phyloP scores from a whole-genome alignment of 1,140 invertebrate genomes.

The Drosophila oshimai region DNA sequence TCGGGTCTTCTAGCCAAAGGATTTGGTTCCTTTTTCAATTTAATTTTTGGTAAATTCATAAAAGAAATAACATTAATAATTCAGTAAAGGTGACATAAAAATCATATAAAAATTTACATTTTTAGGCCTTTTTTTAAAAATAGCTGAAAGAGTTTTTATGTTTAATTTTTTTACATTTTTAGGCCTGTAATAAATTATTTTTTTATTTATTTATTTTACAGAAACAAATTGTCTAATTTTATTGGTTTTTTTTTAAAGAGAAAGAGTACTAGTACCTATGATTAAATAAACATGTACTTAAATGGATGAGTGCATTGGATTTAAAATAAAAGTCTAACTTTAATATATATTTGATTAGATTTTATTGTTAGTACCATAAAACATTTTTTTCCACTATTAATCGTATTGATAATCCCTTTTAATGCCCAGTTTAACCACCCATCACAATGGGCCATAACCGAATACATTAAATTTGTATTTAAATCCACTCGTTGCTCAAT shows the following conservation, averaged over 20 bases:
- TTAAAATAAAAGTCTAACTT: no score
- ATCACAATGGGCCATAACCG: conserved; percentile 23
- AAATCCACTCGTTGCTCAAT: conserved; percentile 59
- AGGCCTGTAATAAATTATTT: not conserved
- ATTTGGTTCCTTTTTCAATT: not conserved
- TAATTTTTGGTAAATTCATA: not conserved
- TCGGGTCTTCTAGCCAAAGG: not conserved
- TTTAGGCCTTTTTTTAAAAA: no score
- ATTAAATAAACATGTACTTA: no score
- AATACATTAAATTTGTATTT: conserved; percentile 49
- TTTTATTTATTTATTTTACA: not conserved
- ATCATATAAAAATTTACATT: no score
- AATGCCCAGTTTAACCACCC: conserved; percentile 18
- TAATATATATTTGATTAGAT: not conserved
- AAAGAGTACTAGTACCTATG: no score
- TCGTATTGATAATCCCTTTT: conserved; percentile 3
- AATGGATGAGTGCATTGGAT: no score
- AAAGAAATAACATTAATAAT: not conserved
- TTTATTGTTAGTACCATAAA: not conserved
- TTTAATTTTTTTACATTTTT: not conserved
- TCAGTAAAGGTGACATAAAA: no score
- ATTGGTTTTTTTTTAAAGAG: no score
- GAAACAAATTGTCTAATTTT: no score
- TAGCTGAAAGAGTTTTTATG: not conserved
- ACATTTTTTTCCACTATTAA: conserved; percentile 5